phyloP scores from a whole-genome alignment of 2,113 vertebrate genomes.

The Bufo gargarizans region DNA sequence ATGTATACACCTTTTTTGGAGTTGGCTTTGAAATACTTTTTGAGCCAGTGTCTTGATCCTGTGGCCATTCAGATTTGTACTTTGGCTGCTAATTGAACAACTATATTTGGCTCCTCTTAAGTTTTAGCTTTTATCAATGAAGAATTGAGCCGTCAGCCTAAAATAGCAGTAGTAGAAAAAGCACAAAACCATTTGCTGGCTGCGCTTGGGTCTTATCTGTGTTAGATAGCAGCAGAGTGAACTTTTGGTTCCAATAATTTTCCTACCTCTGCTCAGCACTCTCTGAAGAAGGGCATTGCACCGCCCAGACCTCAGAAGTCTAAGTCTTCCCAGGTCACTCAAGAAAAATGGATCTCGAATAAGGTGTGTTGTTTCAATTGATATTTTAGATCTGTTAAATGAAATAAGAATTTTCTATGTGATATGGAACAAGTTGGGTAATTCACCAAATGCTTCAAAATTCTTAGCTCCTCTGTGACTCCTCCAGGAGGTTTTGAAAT shows the following conservation, averaged over 20 bases:
- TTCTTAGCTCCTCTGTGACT: background rate
- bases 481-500: background rate
- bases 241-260: background rate
- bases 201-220: background rate
- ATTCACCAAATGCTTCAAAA: background rate
- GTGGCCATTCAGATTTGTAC: background rate
- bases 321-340: conserved; percentile 9
- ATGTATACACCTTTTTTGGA: background rate
- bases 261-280: conserved; percentile 18
- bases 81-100: background rate
- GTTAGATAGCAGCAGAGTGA: background rate
- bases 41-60: background rate
- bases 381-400: background rate
- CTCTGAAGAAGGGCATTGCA: conserved; percentile 41
- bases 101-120: background rate
- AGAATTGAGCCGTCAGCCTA: background rate
- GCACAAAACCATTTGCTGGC: background rate
- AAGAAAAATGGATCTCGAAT: conserved; percentile 15
- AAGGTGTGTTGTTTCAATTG: conserved; percentile 41
- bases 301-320: conserved; percentile 3
- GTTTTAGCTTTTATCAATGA: conserved; percentile 18
- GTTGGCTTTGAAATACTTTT: background rate
- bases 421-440: background rate
- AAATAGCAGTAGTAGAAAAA: background rate
- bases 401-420: background rate